Base-by-base conservation (phyloP, 1,140 invertebrate genomes). In the Pseudomyrmex gracilis region DNA sequence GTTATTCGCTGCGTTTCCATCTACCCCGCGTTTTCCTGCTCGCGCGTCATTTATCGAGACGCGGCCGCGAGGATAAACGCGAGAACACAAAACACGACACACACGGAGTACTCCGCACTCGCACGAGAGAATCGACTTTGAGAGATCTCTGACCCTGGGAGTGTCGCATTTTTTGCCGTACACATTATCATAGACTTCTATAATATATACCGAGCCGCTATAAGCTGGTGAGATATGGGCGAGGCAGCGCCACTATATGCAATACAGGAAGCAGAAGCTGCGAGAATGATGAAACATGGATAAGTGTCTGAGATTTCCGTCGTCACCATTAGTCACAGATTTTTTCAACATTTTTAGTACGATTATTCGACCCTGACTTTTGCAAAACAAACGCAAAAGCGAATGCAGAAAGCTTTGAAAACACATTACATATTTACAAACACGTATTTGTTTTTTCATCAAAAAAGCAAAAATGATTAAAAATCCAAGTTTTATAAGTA, bases 101-200 rank as follows among this genome's bases (percentile, higher is more conserved):
- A n/a, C n/a, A n/a, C n/a, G n/a, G 5, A n/a, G 49, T 43, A 73
- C 20, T 43, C 49, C 43, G 55, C 24, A 15, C 20, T 60, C 17
- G 55, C 8, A 20, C 20, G 71, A 73, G 71, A 77, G 73, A 66
- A 20, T 34, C 34, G 34, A 34, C 34, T 34, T 34, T 5, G 34
- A 24, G 17, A 67, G 74, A 77, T 77, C 71, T 74, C 61, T 74
- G 71, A 74, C 71, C 43, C 43, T 61, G 57, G 71, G 57, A 74
- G 71, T 74, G 43, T 74, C 57, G 15, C 13, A 45, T 43, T 74
- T 74, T 74, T 74, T 74, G 45, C 57, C 55, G 15, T 20, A 24
- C 20, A 47, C 15, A 47, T 74, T 74, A 74, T 73, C 71, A n/a
- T 49, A 74, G 71, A 74, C 20, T 74, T 9, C 43, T 17, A 9